These are phyloP conservation scores for Tanytarsus gracilentus DNA, from an alignment of 2,888 invertebrate genomes.

Conservation along the genomic window DNA sequence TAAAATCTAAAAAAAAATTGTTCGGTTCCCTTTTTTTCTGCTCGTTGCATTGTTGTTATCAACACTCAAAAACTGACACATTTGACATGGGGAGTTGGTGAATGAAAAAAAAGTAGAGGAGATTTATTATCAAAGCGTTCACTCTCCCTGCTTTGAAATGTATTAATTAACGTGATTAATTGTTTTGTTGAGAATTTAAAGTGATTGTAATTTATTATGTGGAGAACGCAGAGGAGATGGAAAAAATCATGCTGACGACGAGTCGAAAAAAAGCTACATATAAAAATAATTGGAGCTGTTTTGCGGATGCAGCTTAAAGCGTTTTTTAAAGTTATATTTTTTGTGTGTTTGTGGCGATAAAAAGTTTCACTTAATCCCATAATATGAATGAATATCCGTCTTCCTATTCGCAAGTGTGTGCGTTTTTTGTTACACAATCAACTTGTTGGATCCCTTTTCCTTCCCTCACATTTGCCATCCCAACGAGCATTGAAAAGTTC, in stretches of 20 bases:
- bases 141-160: conserved; percentile 24
- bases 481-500: background rate
- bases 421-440: conserved; percentile 2
- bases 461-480: background rate
- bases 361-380: conserved; percentile 6
- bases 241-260: background rate
- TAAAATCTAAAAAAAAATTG: no score
- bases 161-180: conserved; percentile 29
- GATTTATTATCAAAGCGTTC: conserved; percentile 28
- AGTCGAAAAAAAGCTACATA: background rate
- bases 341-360: background rate
- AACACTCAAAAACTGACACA: conserved; percentile 19
- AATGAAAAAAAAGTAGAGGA: conserved; percentile 7
- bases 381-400: conserved; percentile 2
- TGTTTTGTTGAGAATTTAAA: conserved; percentile 29
- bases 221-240: background rate
- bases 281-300: background rate
- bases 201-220: conserved; percentile 28
- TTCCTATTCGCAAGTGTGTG: background rate
- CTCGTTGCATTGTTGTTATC: no score
- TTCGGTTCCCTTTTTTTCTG: no score
- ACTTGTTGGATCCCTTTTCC: conserved; percentile 19
- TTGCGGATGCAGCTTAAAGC: background rate
- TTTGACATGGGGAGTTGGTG: conserved; percentile 6
- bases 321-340: background rate